phyloP scores from a whole-genome alignment of 2,888 invertebrate species.

The Sceliomorpha sp. region DNA sequence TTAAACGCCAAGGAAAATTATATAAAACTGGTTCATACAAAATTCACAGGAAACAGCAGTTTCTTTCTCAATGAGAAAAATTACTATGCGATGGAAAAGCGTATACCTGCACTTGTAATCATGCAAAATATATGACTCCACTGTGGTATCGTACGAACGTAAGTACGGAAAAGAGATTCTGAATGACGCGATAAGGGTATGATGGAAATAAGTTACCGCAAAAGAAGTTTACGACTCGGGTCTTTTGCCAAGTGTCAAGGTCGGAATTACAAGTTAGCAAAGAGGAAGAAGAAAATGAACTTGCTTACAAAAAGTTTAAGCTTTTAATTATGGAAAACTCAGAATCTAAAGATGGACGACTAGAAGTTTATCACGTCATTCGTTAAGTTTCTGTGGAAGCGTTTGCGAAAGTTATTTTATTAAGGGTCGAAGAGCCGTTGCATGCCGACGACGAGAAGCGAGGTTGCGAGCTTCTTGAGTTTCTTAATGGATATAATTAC shows the following conservation, averaged over 20 bases:
- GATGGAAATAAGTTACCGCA: constrained; percentile 34
- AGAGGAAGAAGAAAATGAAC: neutral
- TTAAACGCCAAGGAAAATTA: no score
- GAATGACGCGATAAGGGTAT: constrained; percentile 39
- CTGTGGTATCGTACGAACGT: constrained; percentile 35
- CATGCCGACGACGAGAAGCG: no score
- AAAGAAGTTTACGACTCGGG: constrained; percentile 31
- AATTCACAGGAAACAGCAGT: constrained; percentile 15
- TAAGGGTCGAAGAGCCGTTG: constrained; percentile 4
- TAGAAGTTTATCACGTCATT: constrained; percentile 32
- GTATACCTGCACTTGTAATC: constrained; percentile 19
- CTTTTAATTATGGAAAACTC: constrained; percentile 22
- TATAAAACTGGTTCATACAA: no score
- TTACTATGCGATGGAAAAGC: constrained; percentile 1
- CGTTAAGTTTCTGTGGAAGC: constrained; percentile 26
- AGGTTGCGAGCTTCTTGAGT: neutral
- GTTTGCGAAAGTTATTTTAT: constrained; percentile 34
- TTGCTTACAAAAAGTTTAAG: constrained; percentile 11
- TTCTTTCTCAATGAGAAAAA: constrained; percentile 15
- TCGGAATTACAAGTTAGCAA: constrained; percentile 7
- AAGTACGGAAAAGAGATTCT: constrained; percentile 23
- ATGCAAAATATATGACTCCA: constrained; percentile 24
- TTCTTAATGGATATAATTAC: constrained; percentile 26
- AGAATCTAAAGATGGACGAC: constrained; percentile 11
- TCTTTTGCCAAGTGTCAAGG: constrained; percentile 29